These are phyloP conservation scores for Sturnus vulgaris DNA, from an alignment of 2,113 vertebrate species.

Conservation along the genomic window DNA sequence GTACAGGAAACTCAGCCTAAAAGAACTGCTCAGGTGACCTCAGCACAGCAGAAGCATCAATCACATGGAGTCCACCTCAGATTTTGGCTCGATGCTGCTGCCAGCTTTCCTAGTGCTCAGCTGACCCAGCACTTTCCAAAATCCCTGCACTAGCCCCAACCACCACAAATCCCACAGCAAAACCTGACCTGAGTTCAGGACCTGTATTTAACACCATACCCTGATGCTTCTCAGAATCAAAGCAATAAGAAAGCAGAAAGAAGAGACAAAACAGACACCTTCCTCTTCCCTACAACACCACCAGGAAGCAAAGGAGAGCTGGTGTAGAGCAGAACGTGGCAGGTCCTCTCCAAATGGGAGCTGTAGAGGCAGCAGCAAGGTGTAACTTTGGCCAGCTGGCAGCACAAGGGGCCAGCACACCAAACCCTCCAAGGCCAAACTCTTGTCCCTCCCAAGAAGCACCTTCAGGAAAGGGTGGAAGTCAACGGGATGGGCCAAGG, in stretches of 20 bases:
- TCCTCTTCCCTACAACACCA: background rate
- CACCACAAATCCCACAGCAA: background rate
- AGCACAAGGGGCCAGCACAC: background rate
- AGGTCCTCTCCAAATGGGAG: background rate
- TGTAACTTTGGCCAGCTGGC: background rate
- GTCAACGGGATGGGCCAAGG: fast-evolving
- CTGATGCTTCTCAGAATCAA: background rate
- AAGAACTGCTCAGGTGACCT: background rate
- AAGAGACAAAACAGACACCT: background rate
- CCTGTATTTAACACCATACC: background rate
- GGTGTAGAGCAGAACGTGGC: background rate
- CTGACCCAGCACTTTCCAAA: background rate
- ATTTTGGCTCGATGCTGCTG: background rate
- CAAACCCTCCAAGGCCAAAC: background rate
- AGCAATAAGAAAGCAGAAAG: background rate
- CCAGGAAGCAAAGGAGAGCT: background rate
- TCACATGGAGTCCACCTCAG: background rate
- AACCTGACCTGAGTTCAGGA: background rate
- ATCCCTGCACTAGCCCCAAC: background rate
- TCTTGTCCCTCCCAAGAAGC: background rate
- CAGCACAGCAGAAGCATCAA: background rate
- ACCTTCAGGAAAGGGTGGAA: background rate
- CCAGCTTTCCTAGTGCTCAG: background rate
- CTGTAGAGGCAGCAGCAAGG: background rate
- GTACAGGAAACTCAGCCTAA: background rate